Conservation (phyloP, 2,113 vertebrate species). For the Pterocles burchelli region DNA sequence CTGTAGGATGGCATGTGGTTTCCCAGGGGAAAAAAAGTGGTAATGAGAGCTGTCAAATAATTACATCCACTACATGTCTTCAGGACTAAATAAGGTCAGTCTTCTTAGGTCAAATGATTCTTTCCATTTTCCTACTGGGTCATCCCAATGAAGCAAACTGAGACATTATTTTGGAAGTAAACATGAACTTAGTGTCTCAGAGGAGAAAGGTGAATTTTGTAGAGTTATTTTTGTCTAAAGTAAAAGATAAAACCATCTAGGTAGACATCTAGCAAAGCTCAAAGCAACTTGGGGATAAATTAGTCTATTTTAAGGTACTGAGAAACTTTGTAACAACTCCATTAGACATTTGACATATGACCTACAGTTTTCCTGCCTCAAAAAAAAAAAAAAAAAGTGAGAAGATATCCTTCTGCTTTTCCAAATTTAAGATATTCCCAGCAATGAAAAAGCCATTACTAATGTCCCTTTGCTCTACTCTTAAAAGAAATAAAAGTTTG, state of each 20-base stretch:
- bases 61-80: background rate
- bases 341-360: background rate
- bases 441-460: conserved; percentile 20
- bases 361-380: background rate
- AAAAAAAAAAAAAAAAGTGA: background rate
- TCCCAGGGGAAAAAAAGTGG: background rate
- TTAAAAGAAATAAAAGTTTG: background rate
- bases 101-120: background rate
- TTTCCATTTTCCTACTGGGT: background rate
- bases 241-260: background rate
- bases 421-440: background rate
- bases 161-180: background rate
- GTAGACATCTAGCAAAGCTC: background rate
- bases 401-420: background rate
- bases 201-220: background rate
- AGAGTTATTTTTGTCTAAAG: background rate
- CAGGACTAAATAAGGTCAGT: background rate
- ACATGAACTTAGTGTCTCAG: background rate
- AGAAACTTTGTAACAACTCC: background rate
- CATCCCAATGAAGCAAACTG: background rate
- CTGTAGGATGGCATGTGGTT: background rate
- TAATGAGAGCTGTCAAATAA: conserved; percentile 1
- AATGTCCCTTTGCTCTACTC: background rate
- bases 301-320: background rate
- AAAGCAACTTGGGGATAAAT: background rate